Evolutionary conservation across 2,113 vertebrate genomes (phyloP).

Genomic region (Percina caprodes): DNA sequence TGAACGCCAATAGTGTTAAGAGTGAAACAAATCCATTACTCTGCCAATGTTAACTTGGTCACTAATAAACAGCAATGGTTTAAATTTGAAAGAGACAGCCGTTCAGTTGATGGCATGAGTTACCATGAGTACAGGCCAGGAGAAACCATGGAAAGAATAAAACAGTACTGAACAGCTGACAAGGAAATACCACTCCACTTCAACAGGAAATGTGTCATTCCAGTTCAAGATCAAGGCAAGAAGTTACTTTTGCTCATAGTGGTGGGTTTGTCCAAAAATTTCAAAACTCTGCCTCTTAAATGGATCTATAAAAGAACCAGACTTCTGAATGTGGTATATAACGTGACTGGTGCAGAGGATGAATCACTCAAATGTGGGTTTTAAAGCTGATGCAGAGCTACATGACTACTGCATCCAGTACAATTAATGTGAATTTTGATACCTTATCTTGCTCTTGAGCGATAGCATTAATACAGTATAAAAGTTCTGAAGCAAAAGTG

Average conservation of each 20-base stretch:
- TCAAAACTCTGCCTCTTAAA: slow-evolving; percentile 3
- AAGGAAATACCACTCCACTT: slow-evolving; percentile 41
- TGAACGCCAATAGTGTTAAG: slow-evolving; percentile 30
- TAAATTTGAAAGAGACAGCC: slow-evolving; percentile 27
- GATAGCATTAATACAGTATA: background rate
- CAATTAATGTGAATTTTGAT: background rate
- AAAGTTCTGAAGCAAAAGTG: slow-evolving; percentile 4
- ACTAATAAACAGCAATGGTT: slow-evolving; percentile 30
- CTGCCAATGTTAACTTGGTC: slow-evolving; percentile 33
- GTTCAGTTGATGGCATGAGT: slow-evolving; percentile 13
- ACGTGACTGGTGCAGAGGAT: background rate
- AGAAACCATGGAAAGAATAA: slow-evolving; percentile 53
- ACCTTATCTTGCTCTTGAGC: slow-evolving; percentile 7
- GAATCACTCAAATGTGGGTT: slow-evolving; percentile 6
- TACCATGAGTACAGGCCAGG: slow-evolving; percentile 22
- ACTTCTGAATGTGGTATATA: background rate
- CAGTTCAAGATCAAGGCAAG: slow-evolving; percentile 11
- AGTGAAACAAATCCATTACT: slow-evolving; percentile 52
- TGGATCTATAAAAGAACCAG: background rate
- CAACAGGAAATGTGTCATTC: background rate
- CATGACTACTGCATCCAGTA: background rate
- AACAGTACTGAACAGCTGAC: slow-evolving; percentile 43
- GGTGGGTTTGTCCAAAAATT: background rate
- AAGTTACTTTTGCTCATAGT: slow-evolving; percentile 3
- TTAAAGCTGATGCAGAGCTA: slow-evolving; percentile 8